These are phyloP conservation scores for Nemotelus pantherinus DNA, from an alignment of 2,888 invertebrate species.

Conservation along the genomic window DNA sequence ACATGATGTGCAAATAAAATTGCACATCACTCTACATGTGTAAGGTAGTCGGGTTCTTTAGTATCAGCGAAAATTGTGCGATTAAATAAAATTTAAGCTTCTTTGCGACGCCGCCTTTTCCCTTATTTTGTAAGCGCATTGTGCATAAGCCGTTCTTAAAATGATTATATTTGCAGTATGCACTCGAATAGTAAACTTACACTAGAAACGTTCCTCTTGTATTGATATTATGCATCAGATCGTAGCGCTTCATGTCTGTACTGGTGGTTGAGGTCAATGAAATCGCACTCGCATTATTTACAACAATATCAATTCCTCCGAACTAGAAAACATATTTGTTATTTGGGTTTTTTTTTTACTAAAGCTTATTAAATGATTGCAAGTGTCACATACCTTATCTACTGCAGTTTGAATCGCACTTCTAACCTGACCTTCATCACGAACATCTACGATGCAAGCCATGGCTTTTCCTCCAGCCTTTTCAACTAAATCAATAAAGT, in stretches of 20 bases:
- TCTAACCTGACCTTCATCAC: slow-evolving; percentile 77
- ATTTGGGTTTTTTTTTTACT: too few species aligned
- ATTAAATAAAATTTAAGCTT: too few species aligned
- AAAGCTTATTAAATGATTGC: neutral
- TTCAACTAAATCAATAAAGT: slow-evolving; percentile 63
- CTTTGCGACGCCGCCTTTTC: too few species aligned
- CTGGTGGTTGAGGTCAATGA: slow-evolving; percentile 80
- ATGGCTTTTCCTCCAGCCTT: slow-evolving; percentile 81
- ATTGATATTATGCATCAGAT: slow-evolving; percentile 95
- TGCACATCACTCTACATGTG: too few species aligned
- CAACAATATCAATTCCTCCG: slow-evolving; percentile 92
- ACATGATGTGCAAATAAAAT: too few species aligned
- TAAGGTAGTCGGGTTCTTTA: too few species aligned
- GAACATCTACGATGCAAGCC: slow-evolving; percentile 84
- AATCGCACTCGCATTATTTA: slow-evolving; percentile 98
- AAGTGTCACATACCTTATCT: slow-evolving; percentile 60
- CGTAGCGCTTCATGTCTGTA: slow-evolving; percentile 95
- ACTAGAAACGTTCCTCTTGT: slow-evolving; percentile 94
- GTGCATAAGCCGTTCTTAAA: too few species aligned
- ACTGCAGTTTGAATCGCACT: slow-evolving; percentile 76
- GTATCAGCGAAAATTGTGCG: too few species aligned
- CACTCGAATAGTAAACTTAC: slow-evolving; percentile 67
- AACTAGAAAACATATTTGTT: slow-evolving; percentile 49
- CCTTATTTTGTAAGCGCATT: too few species aligned
- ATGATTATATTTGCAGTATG: too few species aligned